phyloP scores from a whole-genome alignment of 2,113 vertebrate genomes.

The Sprattus sprattus region DNA sequence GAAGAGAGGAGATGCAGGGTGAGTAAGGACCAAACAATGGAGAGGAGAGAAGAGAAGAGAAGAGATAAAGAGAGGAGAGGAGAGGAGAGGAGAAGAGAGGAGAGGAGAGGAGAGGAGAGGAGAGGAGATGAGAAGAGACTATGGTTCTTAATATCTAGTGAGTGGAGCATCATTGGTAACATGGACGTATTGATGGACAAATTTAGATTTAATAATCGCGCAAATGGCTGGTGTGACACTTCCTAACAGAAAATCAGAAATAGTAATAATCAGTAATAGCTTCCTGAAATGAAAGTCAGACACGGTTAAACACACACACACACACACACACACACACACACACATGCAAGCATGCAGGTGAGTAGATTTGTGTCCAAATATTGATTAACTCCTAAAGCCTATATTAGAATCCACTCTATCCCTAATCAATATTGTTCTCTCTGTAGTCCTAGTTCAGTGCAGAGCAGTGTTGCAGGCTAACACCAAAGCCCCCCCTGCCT shows the following conservation, averaged over 20 bases:
- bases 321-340: background rate
- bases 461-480: background rate
- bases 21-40: too few species aligned
- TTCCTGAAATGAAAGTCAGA: background rate
- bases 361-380: background rate
- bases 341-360: background rate
- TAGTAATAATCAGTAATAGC: too few species aligned
- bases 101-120: too few species aligned
- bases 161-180: constrained; percentile 25
- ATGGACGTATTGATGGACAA: constrained; percentile 49
- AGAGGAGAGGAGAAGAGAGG: too few species aligned
- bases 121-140: too few species aligned
- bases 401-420: background rate
- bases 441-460: background rate
- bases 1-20: too few species aligned
- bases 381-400: background rate
- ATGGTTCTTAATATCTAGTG: background rate
- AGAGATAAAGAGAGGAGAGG: too few species aligned
- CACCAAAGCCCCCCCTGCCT: too few species aligned
- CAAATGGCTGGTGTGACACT: background rate
- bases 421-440: background rate
- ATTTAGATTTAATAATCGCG: constrained; percentile 43
- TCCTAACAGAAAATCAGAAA: background rate
- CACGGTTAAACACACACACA: constrained; percentile 10
- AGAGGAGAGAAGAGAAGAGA: too few species aligned